phyloP scores from a whole-genome alignment of 1,140 invertebrate genomes.

The Battus philenor region DNA sequence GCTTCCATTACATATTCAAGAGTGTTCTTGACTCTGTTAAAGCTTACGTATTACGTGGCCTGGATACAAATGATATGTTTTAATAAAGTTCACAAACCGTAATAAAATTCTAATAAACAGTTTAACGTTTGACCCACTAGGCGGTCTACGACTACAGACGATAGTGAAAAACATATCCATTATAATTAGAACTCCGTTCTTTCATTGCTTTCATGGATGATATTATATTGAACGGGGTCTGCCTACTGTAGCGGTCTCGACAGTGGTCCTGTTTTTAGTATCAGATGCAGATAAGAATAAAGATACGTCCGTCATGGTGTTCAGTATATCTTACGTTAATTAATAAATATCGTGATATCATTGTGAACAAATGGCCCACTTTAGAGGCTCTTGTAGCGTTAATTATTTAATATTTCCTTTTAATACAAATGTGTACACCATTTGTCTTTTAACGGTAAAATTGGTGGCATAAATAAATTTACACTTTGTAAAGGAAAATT shows the following conservation, averaged over 20 bases:
- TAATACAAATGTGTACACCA: too few relatives aligned
- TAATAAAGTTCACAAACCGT: slow-evolving; percentile 40
- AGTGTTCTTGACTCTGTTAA: slow-evolving; percentile 14
- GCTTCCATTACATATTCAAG: slow-evolving; percentile 14
- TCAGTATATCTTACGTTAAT: slow-evolving; percentile 49
- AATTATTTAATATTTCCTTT: too few relatives aligned
- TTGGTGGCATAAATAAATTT: too few relatives aligned
- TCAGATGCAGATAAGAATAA: slow-evolving; percentile 35
- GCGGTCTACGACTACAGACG: slow-evolving; percentile 30
- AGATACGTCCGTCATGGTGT: slow-evolving; percentile 42
- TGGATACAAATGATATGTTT: slow-evolving; percentile 32
- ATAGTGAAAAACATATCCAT: slow-evolving; percentile 27
- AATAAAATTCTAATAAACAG: slow-evolving; percentile 50
- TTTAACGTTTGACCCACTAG: slow-evolving; percentile 43
- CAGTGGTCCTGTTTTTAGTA: slow-evolving; percentile 27
- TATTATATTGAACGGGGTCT: slow-evolving; percentile 22
- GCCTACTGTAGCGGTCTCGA: slow-evolving; percentile 18
- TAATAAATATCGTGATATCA: slow-evolving; percentile 25
- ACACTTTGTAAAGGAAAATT: too few relatives aligned
- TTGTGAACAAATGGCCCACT: not conserved
- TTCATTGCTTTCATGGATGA: too few relatives aligned
- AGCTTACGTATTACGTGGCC: slow-evolving; percentile 29
- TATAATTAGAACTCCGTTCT: slow-evolving; percentile 16
- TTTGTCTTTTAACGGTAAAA: too few relatives aligned
- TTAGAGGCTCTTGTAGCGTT: too few relatives aligned